Evolutionary conservation across 2,113 vertebrate species (phyloP), one percentile per base, ranked within the genome.

Genomic region (Colossoma macropomum): DNA sequence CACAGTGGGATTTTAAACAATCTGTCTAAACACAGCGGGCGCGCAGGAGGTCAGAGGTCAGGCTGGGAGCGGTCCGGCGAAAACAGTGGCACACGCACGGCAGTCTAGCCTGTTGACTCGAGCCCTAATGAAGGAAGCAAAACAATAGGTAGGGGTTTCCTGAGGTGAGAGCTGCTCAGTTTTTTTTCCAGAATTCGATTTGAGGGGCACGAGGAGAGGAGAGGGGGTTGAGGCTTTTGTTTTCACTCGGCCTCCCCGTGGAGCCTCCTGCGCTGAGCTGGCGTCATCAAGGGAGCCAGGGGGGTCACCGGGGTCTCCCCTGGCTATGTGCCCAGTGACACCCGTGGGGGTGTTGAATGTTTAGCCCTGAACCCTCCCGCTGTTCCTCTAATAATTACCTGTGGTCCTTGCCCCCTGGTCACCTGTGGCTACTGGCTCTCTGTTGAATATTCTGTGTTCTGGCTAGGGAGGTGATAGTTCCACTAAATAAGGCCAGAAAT

Each of bases 111-210:
- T 93, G 93, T 94, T 94, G 91, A 94, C 89, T 92, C 89, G 85
- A 91, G 85, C 85, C 77, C 92, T 94, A 94, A 94, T 94, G 93
- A 93, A 92, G 94, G 93, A 94, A 95, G 90, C 90, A 90, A 92
- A 94, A 95, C 93, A 95, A 94, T 94, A 87, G 94, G 83, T 89
- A 89, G 92, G 90, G 92, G 91, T 91, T 94, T 95, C 93, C 93
- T 94, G 94, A 83, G 84, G 87, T 27, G 9, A 85, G 78, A 7
- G 34, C 30, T 11, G 41, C 56, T 65, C 34, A 12, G 38, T 65
- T 80, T 77, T 75, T 79, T 80, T 77, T 89, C 60, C 59, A 74
- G 80, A 66, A 82, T 82, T 86, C 27, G 75, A 75, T 82, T 81
- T 23, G 28, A 50, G 75, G 79, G 28, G 68, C 87, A 81, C 84